These are phyloP conservation scores for Venustoraphidia nigricollis DNA, from an alignment of 2,888 invertebrate genomes.

Conservation along the genomic window DNA sequence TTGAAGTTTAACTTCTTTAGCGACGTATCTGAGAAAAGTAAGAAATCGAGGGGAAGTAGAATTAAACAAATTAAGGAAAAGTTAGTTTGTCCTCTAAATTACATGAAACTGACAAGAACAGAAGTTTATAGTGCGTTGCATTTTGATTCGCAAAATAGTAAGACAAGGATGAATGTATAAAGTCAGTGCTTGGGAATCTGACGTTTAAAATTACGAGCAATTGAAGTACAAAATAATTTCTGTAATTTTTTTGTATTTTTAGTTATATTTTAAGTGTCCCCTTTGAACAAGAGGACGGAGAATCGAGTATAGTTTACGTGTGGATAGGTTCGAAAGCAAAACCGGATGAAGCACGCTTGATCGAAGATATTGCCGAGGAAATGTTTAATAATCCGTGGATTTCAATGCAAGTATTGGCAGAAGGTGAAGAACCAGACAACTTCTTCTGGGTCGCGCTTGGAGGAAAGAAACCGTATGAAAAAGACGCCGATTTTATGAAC, in stretches of 20 bases:
- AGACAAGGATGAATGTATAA: too few relatives aligned
- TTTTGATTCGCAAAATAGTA: too few relatives aligned
- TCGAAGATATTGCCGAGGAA: conserved; percentile 84
- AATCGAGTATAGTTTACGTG: conserved; percentile 83
- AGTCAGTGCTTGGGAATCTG: too few relatives aligned
- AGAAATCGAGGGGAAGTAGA: too few relatives aligned
- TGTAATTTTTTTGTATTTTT: conserved; percentile 17
- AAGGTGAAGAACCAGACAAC: conserved; percentile 94
- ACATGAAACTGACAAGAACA: too few relatives aligned
- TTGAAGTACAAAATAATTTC: too few relatives aligned
- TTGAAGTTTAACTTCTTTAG: too few relatives aligned
- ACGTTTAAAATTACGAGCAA: too few relatives aligned
- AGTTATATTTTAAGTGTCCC: conserved; percentile 90
- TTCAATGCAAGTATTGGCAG: conserved; percentile 63
- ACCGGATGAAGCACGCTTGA: conserved; percentile 69
- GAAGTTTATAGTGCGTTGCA: too few relatives aligned
- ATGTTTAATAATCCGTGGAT: conserved; percentile 78
- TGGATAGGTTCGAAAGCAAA: conserved; percentile 84
- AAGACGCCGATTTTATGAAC: conserved; percentile 80
- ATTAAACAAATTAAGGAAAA: too few relatives aligned
- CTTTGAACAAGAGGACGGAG: conserved; percentile 68
- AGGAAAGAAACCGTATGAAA: conserved; percentile 79
- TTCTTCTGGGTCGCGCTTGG: conserved; percentile 97
- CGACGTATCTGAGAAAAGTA: too few relatives aligned
- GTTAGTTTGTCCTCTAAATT: too few relatives aligned